phyloP scores from a whole-genome alignment of 2,797 vertebrate genomes.

The Sebastes oblongus region DNA sequence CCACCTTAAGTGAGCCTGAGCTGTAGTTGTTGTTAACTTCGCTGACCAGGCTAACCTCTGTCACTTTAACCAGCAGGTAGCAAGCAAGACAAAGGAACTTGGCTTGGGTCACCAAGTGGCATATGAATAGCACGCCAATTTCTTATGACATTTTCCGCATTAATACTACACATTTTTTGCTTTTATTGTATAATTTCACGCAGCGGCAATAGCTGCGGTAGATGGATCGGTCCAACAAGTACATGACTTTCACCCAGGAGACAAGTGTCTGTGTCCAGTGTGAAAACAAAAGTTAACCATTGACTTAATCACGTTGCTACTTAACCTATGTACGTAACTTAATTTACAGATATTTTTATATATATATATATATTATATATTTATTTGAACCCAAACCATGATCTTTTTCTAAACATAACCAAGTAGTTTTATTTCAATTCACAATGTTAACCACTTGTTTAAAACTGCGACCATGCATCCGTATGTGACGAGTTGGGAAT shows the following conservation, averaged over 20 bases:
- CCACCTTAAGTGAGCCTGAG: no score
- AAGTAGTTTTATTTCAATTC: neutral
- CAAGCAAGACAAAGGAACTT: no score
- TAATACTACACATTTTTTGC: no score
- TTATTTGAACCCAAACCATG: neutral
- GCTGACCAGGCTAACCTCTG: no score
- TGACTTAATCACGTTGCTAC: neutral
- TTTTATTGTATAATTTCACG: neutral
- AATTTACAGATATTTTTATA: neutral
- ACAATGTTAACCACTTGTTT: neutral
- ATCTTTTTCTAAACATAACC: neutral
- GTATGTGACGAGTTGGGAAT: no score
- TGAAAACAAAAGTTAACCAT: neutral
- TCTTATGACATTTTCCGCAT: accelerated
- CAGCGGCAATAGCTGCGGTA: neutral
- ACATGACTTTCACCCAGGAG: neutral
- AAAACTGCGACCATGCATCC: neutral
- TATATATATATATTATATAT: neutral
- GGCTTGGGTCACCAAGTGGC: neutral
- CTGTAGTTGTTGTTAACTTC: no score
- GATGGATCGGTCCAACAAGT: neutral
- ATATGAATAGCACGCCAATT: neutral
- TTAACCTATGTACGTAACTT: neutral
- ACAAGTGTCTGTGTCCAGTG: neutral
- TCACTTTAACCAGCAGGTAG: no score